phyloP scores from a whole-genome alignment of 2,888 invertebrate species.

The Scrobipalpa atriplicella region DNA sequence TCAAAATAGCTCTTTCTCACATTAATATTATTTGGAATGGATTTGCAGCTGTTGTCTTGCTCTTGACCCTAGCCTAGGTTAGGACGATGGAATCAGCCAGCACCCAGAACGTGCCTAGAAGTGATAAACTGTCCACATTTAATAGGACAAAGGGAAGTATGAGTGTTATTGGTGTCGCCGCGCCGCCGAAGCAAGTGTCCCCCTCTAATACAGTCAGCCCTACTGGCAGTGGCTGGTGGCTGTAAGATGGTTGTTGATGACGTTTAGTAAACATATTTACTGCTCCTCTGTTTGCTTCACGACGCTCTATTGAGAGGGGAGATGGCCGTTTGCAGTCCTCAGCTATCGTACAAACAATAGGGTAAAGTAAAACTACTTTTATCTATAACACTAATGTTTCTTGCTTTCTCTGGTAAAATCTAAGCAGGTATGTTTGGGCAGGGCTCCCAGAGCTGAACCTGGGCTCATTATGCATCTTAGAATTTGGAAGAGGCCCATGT shows the following conservation, averaged over 20 bases:
- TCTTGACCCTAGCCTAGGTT: too few relatives aligned
- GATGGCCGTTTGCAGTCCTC: background rate
- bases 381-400: background rate
- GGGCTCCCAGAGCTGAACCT: too few relatives aligned
- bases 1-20: too few relatives aligned
- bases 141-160: too few relatives aligned
- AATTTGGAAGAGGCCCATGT: too few relatives aligned
- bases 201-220: background rate
- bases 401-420: background rate
- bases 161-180: background rate
- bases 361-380: background rate
- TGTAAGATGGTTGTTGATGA: slow-evolving; percentile 11
- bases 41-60: too few relatives aligned
- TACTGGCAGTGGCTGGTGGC: slow-evolving; percentile 1
- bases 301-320: background rate
- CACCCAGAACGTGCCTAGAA: too few relatives aligned
- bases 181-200: slow-evolving; percentile 3
- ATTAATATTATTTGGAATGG: too few relatives aligned
- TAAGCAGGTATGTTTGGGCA: background rate
- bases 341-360: background rate
- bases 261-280: slow-evolving; percentile 7
- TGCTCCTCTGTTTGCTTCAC: background rate
- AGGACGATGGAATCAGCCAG: too few relatives aligned
- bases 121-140: too few relatives aligned
- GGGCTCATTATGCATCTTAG: too few relatives aligned